Evolutionary conservation across 2,888 invertebrate species (phyloP), one percentile per base, ranked within the genome.

Genomic region (Temnothorax unifasciatus): DNA sequence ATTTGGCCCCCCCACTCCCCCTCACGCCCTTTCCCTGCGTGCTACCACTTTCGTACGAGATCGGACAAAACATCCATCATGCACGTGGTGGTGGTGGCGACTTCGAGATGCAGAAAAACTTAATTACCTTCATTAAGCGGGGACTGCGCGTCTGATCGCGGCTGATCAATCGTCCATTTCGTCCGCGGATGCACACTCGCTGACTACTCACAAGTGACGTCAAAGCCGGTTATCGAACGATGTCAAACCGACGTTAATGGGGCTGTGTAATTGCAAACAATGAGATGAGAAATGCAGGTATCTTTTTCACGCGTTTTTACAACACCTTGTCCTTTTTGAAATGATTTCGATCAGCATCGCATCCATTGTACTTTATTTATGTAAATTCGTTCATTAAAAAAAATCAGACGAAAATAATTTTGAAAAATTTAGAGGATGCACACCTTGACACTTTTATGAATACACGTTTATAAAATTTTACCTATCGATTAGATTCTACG

Each of bases 71-170:
- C 93, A 94, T 94, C 93, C 93, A 93, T 94, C 93, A 93, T 91
- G 88, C 86, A 83, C 86, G 91, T 90, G 41, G 41, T 41, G 91
- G 88, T 88, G 89, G 83, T 88, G 90, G 86, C 87, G 88, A 90
- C 90, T 86, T 88, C 87, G 89, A 87, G 92, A 91, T 90, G 91
- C 92, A 93, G 93, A 94, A 94, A 95, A 95, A 95, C 94, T 94
- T 94, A 94, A 95, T 95, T 94, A 94, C 94, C 92, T 94, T 94
- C 93, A 94, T 94, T 94, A 94, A 93, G 91, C 91, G 92, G 90
- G 90, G 91, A 92, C 88, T 11, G 66, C 79, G 77, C 85, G 87
- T 85, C 83, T 86, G 90, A 91, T 91, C 91, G 84, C 87, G 84
- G 87, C 87, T 91, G 91, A 91, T 91, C 91, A 88, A 81, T 77